These are phyloP conservation scores for Ctenopoma kingsleyae DNA, from an alignment of 2,797 vertebrate genomes.

Conservation along the genomic window DNA sequence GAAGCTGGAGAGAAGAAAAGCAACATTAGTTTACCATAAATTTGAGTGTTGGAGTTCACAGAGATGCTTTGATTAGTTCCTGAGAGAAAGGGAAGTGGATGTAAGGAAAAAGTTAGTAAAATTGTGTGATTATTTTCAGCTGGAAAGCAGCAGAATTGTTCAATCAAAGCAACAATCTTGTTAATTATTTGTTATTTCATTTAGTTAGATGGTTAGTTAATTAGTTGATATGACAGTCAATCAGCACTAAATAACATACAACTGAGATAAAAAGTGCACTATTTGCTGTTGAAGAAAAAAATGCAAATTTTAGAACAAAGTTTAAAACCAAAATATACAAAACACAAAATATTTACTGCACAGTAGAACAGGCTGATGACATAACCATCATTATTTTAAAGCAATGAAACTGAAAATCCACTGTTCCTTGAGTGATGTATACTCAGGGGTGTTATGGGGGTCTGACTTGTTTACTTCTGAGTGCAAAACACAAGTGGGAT, in stretches of 20 bases:
- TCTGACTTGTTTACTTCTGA: slow-evolving; percentile 31
- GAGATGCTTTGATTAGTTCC: slow-evolving; percentile 44
- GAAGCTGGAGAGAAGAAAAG: neutral
- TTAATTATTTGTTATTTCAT: slow-evolving; percentile 4
- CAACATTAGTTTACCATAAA: slow-evolving; percentile 52
- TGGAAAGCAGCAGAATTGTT: slow-evolving; percentile 6
- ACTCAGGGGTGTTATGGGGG: neutral
- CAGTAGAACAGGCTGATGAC: neutral
- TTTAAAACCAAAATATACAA: neutral
- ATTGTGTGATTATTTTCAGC: neutral
- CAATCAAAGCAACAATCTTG: neutral
- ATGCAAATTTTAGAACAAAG: neutral
- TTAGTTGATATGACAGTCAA: neutral
- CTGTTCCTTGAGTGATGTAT: neutral
- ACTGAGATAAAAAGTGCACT: neutral
- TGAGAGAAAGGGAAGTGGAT: slow-evolving; percentile 40
- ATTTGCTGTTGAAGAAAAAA: neutral
- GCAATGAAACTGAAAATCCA: neutral
- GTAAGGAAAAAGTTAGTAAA: slow-evolving; percentile 46
- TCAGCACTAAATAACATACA: neutral
- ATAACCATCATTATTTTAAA: neutral
- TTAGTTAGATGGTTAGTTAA: neutral
- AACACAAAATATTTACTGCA: neutral
- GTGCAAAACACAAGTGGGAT: neutral
- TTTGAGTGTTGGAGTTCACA: neutral